A percentile compares a stretch with the other conserved stretches of the same genome.
phyloP scores from a whole-genome alignment of 2,797 vertebrate species.

The Siniperca scherzeri region DNA sequence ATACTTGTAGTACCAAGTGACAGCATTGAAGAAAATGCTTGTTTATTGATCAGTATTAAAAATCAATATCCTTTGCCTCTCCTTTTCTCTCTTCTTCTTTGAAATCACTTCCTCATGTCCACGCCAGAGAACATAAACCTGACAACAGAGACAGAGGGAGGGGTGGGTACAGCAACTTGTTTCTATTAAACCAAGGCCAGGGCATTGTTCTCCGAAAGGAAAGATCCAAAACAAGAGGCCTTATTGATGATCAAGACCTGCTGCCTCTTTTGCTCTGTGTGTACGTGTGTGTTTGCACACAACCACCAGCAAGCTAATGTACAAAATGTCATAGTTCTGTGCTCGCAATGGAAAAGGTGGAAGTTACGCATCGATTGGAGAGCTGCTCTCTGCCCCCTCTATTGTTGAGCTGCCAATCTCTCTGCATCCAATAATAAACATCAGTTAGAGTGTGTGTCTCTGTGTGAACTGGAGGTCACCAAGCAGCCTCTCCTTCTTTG shows the following conservation, averaged over 20 bases:
- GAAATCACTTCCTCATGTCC: conserved; percentile 27
- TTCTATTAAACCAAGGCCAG: conserved; percentile 37
- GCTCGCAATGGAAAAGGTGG: conserved; percentile 36
- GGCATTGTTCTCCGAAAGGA: conserved; percentile 54
- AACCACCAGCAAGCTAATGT: conserved; percentile 20
- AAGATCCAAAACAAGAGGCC: conserved; percentile 35
- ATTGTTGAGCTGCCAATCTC: conserved; percentile 65
- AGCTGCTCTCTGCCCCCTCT: conserved; percentile 43
- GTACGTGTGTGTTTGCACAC: neutral
- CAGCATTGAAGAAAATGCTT: neutral
- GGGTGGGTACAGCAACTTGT: conserved; percentile 18
- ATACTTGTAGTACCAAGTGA: neutral
- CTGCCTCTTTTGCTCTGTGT: neutral
- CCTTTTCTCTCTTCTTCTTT: neutral
- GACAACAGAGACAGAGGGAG: conserved; percentile 9
- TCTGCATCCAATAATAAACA: conserved; percentile 64
- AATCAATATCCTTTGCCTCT: conserved; percentile 19
- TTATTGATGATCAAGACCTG: conserved; percentile 10
- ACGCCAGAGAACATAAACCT: conserved; percentile 35
- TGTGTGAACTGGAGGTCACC: conserved; percentile 53
- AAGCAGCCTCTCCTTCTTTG: conserved; percentile 45
- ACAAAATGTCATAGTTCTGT: conserved; percentile 11
- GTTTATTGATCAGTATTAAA: conserved; percentile 36
- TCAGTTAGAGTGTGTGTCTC: conserved; percentile 23
- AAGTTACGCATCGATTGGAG: conserved; percentile 59